These are phyloP conservation scores for Drosophila siamana DNA, from an alignment of 2,888 invertebrate genomes.

Conservation along the genomic window DNA sequence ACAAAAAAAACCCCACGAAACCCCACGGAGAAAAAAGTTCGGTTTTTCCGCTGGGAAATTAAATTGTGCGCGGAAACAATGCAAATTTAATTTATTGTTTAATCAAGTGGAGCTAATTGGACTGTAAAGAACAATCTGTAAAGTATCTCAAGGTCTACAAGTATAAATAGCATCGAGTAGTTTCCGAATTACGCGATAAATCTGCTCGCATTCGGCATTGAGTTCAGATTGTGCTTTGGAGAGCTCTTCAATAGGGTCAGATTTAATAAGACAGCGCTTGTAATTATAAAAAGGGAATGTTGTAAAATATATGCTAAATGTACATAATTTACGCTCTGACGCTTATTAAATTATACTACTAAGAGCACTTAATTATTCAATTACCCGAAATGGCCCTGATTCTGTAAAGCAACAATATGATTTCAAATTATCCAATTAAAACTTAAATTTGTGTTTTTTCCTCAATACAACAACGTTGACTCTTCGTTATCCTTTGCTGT, in stretches of 20 bases:
- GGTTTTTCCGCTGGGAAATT: slow-evolving; percentile 15
- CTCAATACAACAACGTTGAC: background rate
- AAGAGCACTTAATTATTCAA: background rate
- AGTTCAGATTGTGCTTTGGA: background rate
- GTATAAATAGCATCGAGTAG: slow-evolving; percentile 26
- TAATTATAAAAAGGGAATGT: background rate
- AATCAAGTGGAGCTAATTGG: slow-evolving; percentile 63
- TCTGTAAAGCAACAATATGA: background rate
- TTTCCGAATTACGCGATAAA: slow-evolving; percentile 15
- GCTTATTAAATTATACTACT: background rate
- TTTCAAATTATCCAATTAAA: background rate
- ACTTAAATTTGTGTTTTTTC: background rate
- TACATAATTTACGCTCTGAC: background rate
- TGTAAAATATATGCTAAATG: background rate
- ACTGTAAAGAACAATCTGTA: slow-evolving; percentile 39
- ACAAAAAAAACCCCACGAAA: slow-evolving; percentile 10
- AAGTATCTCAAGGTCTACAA: slow-evolving; percentile 16
- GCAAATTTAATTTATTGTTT: slow-evolving; percentile 59
- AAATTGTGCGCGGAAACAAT: slow-evolving; percentile 46
- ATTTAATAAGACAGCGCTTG: background rate
- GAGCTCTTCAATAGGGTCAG: background rate
- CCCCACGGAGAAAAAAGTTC: slow-evolving; percentile 1
- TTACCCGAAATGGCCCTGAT: background rate
- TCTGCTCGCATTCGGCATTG: slow-evolving; percentile 19
- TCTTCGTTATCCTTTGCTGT: background rate